These are phyloP conservation scores for Paralichthys olivaceus DNA, from an alignment of 2,113 vertebrate species.

Conservation along the genomic window DNA sequence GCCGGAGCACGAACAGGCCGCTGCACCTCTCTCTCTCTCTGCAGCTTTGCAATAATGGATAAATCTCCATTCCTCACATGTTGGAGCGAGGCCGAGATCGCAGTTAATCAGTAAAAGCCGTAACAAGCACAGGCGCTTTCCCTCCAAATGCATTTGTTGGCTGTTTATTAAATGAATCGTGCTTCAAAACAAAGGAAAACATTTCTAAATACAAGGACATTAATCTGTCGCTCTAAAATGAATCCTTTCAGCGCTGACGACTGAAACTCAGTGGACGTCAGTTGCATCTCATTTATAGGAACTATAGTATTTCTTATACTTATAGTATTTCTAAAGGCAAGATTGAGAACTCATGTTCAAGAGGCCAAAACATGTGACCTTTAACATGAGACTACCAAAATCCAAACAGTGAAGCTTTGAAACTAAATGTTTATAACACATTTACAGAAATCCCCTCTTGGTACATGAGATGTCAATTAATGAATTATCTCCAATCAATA, in stretches of 20 bases:
- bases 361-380: too few species aligned
- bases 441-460: not conserved
- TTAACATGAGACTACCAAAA: too few species aligned
- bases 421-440: not conserved
- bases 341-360: too few species aligned
- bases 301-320: not conserved
- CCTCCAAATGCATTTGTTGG: constrained; percentile 37
- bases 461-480: not conserved
- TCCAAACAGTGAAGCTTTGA: not conserved
- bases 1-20: constrained; percentile 33
- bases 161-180: constrained; percentile 30
- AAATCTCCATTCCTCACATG: constrained; percentile 47
- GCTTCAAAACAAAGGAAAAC: not conserved
- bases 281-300: not conserved
- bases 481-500: not conserved
- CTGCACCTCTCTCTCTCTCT: not conserved
- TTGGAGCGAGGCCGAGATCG: not conserved
- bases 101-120: constrained; percentile 24
- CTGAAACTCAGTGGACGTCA: not conserved
- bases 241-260: not conserved
- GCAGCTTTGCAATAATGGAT: constrained; percentile 38
- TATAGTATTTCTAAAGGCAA: too few species aligned
- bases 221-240: not conserved
- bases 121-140: not conserved
- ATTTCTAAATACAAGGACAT: not conserved